Conservation (phyloP, 2,113 vertebrate genomes). For the Syngnathus floridae region DNA sequence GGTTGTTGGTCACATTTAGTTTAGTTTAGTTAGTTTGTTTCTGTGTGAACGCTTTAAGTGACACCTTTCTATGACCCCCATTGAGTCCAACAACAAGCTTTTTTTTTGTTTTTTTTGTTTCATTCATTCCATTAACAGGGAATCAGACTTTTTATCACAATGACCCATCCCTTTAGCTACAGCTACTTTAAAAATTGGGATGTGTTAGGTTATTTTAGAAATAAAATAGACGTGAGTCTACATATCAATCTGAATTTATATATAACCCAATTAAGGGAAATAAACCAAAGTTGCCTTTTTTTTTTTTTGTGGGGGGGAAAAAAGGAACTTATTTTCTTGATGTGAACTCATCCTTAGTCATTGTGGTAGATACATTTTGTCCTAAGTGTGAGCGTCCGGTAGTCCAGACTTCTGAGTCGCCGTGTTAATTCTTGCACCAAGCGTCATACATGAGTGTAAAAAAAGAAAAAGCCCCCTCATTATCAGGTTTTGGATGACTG, state of each 20-base stretch:
- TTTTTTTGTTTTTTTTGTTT: too few species aligned
- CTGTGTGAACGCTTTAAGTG: too few species aligned
- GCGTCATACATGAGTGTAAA: background rate
- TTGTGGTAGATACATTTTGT: constrained; percentile 25
- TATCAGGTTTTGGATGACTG: too few species aligned
- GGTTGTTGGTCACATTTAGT: too few species aligned
- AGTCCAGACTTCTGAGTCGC: background rate
- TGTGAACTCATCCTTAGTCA: background rate
- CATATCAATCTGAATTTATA: background rate
- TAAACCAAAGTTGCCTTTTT: constrained; percentile 6
- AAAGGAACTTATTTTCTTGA: constrained; percentile 11
- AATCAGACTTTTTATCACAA: too few species aligned
- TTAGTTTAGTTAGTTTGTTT: too few species aligned
- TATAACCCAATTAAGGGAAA: background rate
- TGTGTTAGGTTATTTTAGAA: too few species aligned
- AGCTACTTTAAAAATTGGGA: too few species aligned
- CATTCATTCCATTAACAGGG: too few species aligned
- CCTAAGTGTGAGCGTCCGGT: background rate
- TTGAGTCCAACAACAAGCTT: background rate
- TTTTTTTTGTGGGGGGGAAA: constrained; percentile 4
- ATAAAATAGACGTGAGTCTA: background rate
- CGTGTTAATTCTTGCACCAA: background rate
- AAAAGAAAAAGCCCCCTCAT: too few species aligned
- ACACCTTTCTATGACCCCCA: too few species aligned
- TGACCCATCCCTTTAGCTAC: too few species aligned